Base-by-base conservation (phyloP, 1,140 invertebrate species). In the Polypedilum vanderplanki region DNA sequence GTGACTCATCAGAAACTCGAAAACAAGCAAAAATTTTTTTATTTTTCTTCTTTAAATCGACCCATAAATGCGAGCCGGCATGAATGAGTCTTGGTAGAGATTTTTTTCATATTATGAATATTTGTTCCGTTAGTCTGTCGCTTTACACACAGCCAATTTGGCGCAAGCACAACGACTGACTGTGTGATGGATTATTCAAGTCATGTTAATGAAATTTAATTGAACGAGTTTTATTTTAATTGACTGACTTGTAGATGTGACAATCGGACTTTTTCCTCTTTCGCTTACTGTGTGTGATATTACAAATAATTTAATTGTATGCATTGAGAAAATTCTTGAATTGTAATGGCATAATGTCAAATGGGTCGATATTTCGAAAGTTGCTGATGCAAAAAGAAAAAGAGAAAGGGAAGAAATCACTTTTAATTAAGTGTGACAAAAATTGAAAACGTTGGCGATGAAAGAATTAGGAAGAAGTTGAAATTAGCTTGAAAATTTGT, bases 141-240 rank as follows among this genome's bases (percentile, higher is more conserved):
- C 12, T 57, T 15, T n/a, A 57, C 46, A 57, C 46, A 57, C 46
- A 57, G 46, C 12, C 46, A 57, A 57, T 57, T 46, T 57, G 46
- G 46, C 46, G 46, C 12, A 57, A 57, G 46, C 46, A 57, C 46
- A 57, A 57, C 10, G 15, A 41, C 41, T 4, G 15, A 57, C 12
- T 33, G 24, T 33, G n/a, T 57, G 46, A 57, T 57, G 46, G 46
- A 57, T 57, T 57, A 57, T 57, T 57, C 24, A n/a, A 57, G 46
- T 57, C 46, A 57, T 4, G 3, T 57, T 57, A 57, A 57, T 57
- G 46, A 57, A 57, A 57, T 57, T 57, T 57, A 57, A 57, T 57
- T 57, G 46, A 57, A 57, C 46, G 46, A 57, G 46, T 57, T 57
- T 57, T 57, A 57, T 57, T 57, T 57, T 57, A 57, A 57, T 57